Conservation (phyloP, 1,140 invertebrate genomes). For the Drosophila pseudoananassae region DNA sequence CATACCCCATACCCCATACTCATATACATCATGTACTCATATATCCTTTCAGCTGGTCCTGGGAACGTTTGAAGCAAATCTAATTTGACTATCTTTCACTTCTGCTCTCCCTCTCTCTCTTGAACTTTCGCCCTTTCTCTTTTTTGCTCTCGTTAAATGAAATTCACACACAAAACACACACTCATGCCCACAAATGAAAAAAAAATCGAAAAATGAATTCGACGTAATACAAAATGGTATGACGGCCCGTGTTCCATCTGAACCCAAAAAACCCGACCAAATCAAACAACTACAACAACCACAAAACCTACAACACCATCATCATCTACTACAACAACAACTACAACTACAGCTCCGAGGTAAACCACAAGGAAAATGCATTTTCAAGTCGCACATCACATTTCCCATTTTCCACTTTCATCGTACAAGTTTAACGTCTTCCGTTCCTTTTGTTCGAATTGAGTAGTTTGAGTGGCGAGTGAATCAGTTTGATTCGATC, state of each 20-base stretch:
- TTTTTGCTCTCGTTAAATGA: constrained; percentile 34
- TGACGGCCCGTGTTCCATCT: constrained; percentile 30
- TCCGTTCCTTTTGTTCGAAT: constrained; percentile 9
- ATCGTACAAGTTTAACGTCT: constrained; percentile 34
- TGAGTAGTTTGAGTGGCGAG: constrained; percentile 41
- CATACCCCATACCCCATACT: constrained; percentile 6
- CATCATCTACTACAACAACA: constrained; percentile 42
- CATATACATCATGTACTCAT: constrained; percentile 30
- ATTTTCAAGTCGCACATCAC: constrained; percentile 68
- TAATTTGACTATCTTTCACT: constrained; percentile 80
- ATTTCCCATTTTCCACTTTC: constrained; percentile 54
- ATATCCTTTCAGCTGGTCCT: constrained; percentile 79
- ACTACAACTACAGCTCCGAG: constrained; percentile 75
- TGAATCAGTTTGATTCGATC: constrained; percentile 14
- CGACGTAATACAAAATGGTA: constrained; percentile 41
- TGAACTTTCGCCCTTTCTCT: constrained; percentile 26
- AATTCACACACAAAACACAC: constrained; percentile 29
- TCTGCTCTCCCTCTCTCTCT: constrained; percentile 53
- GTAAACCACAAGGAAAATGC: constrained; percentile 78
- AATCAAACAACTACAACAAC: constrained; percentile 48
- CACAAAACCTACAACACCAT: constrained; percentile 45
- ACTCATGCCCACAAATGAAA: constrained; percentile 27
- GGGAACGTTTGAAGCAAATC: constrained; percentile 83
- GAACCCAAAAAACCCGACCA: constrained; percentile 44
- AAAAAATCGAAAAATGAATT: constrained; percentile 38